These are phyloP conservation scores for Nomada ruficornis DNA, from an alignment of 2,888 invertebrate species.

Conservation along the genomic window DNA sequence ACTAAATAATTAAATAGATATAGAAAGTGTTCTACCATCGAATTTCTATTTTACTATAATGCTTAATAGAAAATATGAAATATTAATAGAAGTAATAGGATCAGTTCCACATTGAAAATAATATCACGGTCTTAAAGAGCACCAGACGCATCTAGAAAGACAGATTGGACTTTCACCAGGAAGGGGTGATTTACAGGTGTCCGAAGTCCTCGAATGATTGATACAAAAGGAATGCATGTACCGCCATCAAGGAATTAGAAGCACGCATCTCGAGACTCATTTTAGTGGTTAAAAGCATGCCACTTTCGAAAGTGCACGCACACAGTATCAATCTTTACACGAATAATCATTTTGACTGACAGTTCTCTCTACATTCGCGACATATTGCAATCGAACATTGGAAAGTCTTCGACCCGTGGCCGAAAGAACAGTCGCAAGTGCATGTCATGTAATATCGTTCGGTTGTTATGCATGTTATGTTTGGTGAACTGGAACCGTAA, in stretches of 20 bases:
- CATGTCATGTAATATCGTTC: slow-evolving; percentile 31
- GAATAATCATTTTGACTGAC: slow-evolving; percentile 21
- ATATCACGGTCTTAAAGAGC: no score
- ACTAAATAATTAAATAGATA: no score
- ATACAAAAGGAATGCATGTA: neutral
- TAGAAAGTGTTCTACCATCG: no score
- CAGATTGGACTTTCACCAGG: no score
- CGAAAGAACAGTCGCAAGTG: slow-evolving; percentile 22
- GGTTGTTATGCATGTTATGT: slow-evolving; percentile 35
- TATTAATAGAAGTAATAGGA: no score
- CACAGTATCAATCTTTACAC: neutral
- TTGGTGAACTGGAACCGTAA: slow-evolving; percentile 48
- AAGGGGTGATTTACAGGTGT: no score
- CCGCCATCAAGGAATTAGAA: slow-evolving; percentile 14
- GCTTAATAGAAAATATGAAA: no score
- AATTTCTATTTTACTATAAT: no score
- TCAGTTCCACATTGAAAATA: no score
- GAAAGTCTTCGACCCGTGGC: slow-evolving; percentile 30
- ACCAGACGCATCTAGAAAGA: no score
- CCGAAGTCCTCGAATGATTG: neutral
- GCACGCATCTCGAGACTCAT: slow-evolving; percentile 8
- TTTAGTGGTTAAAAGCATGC: slow-evolving; percentile 8
- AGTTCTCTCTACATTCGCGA: slow-evolving; percentile 12
- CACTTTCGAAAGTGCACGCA: slow-evolving; percentile 20
- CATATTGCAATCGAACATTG: slow-evolving; percentile 18